Percentiles rank a stretch among this genome's conserved stretches.
Evolutionary conservation across 2,797 vertebrate species (phyloP).

Genomic region (Catamblyrhynchus diadema): DNA sequence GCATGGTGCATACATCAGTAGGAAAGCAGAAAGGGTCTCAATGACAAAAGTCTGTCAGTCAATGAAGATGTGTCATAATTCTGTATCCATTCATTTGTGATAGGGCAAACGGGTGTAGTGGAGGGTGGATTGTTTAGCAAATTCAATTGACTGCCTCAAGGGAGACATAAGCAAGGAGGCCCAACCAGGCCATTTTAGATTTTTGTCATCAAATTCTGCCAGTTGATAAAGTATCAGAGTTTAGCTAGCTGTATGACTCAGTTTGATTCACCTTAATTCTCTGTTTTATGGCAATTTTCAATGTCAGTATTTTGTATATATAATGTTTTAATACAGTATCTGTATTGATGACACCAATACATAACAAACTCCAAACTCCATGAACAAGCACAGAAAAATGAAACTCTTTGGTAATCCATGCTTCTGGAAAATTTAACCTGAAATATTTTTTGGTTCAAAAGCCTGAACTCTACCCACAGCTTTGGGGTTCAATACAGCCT

Average conservation of each 20-base stretch:
- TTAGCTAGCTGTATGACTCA: neutral
- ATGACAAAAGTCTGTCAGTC: neutral
- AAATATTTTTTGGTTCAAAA: neutral
- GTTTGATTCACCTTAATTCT: neutral
- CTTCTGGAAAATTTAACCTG: neutral
- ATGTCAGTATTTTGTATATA: neutral
- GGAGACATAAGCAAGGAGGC: neutral
- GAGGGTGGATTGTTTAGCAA: neutral
- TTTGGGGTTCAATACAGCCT: neutral
- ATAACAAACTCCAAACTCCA: neutral
- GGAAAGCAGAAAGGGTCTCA: neutral
- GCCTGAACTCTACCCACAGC: neutral
- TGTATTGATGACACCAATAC: slow-evolving; percentile 8
- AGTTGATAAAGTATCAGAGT: neutral
- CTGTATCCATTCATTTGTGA: neutral
- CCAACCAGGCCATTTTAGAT: neutral
- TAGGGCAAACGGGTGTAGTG: accelerated
- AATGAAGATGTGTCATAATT: neutral
- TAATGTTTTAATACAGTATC: neutral
- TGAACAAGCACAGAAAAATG: neutral
- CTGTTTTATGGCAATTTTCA: neutral
- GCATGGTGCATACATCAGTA: accelerated
- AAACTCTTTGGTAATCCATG: neutral
- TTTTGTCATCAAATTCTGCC: neutral
- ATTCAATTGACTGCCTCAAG: neutral